Evolutionary conservation across 1,140 invertebrate species (phyloP), one percentile per base, ranked within the genome.

Genomic region (Heliconius hewitsoni): DNA sequence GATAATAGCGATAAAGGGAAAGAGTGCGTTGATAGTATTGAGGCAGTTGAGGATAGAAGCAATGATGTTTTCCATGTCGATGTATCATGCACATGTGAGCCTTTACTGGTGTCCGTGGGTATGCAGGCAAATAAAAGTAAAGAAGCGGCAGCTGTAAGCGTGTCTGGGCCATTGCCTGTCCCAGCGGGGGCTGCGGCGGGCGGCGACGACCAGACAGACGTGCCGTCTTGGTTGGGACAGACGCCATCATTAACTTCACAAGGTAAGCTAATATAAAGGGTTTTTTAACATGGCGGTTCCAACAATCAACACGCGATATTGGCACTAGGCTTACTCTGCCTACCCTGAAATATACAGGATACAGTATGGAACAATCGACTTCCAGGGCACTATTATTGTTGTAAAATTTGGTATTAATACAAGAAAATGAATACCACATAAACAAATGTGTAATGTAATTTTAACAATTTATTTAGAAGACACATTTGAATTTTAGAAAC

Each of bases 111-210:
- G 34, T 79, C 79, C 60, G 79, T 80, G 8, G 83, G 83, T 19
- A 80, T 66, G 16, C 79, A 85, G 23, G 71, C 72, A 34, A 3
- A 71, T 27, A 76, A 46, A 66, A 81, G 74, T n/a, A 82, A 79
- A 19, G 87, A 88, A 34, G 76, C 74, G 11, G n/a, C 73, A 2
- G 50, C 11, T 57, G 19, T 74, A 2, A 87, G 82, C 79, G 88
- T 87, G 30, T 81, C 89, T 0, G 92, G 92, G 1, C 92, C 92
- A 18, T 66, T 94, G 52, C 91, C 91, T 0, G 85, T 93, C 2
- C 92, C 92, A 0, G 91, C 90, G 0, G 89, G 89, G 0, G 89
- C 83, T 1, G 85, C 86, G 0, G 85, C 85, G 52, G 74, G 76
- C 2, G 71, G 60, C 2, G 87, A 87, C 9, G 34, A 76, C 13